These are phyloP conservation scores for Carollia perspicillata DNA, from an alignment of 2,113 vertebrate genomes.

Conservation along the genomic window DNA sequence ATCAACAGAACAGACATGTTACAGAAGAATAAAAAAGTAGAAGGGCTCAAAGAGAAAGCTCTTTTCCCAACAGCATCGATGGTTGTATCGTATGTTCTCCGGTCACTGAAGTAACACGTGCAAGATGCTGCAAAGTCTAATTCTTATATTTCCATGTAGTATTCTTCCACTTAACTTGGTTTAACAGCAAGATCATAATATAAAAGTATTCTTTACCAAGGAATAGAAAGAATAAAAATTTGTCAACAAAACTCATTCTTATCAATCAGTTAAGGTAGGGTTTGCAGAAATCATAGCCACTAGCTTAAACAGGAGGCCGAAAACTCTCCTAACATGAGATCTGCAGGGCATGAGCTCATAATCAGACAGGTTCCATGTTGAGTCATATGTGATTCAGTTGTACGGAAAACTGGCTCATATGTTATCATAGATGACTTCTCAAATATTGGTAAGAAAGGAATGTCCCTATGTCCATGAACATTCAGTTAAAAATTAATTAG, in stretches of 20 bases:
- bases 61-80: neutral
- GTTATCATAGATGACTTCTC: constrained; percentile 6
- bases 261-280: neutral
- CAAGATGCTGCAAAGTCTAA: constrained; percentile 30
- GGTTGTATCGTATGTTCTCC: neutral
- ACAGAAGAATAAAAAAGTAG: neutral
- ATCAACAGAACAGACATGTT: neutral
- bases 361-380: neutral
- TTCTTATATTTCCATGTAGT: constrained; percentile 17
- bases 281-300: neutral
- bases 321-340: constrained; percentile 1
- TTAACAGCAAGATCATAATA: constrained; percentile 60
- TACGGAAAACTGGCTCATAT: constrained; percentile 24
- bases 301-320: neutral
- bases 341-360: neutral
- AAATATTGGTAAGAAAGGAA: constrained; percentile 5
- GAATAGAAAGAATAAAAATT: neutral
- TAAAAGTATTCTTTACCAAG: constrained; percentile 17
- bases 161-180: constrained; percentile 65
- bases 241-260: constrained; percentile 9
- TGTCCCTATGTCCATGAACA: neutral
- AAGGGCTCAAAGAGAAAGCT: neutral
- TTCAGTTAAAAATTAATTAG: constrained; percentile 39
- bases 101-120: neutral
- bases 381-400: neutral